phyloP scores from a whole-genome alignment of 2,113 vertebrate genomes.

The Orthonyx spaldingii region DNA sequence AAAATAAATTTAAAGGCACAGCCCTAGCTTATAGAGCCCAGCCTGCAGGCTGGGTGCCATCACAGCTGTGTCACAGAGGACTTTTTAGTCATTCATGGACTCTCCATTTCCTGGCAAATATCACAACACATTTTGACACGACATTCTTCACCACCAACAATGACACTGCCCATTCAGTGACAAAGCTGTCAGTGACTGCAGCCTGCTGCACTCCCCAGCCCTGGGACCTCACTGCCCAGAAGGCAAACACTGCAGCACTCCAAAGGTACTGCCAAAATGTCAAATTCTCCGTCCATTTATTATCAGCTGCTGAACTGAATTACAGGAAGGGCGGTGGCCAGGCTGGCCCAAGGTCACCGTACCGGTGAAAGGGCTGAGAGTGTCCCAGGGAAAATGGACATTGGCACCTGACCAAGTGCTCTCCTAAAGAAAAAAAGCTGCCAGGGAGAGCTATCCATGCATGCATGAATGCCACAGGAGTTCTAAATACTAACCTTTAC shows the following conservation, averaged over 20 bases:
- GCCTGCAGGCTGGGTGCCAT: neutral
- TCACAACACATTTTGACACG: neutral
- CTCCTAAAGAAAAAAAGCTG: neutral
- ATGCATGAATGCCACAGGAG: neutral
- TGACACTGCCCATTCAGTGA: neutral
- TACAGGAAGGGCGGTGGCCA: constrained; percentile 9
- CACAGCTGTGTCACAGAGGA: neutral
- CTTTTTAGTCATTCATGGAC: neutral
- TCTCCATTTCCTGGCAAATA: neutral
- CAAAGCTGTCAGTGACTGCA: neutral
- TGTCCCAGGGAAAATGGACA: neutral
- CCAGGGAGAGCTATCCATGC: neutral
- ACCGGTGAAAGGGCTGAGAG: neutral
- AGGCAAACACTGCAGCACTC: neutral
- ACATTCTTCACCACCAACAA: neutral
- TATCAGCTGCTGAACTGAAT: neutral
- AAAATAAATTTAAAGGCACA: neutral
- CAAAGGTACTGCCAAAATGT: neutral
- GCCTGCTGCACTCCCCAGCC: neutral
- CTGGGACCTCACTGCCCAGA: neutral
- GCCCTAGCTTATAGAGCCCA: neutral
- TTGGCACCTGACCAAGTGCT: neutral
- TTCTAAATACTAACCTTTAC: neutral
- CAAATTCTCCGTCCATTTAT: neutral
- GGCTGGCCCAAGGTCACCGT: neutral